phyloP scores from a whole-genome alignment of 2,888 invertebrate genomes.

The Drosophila recens region DNA sequence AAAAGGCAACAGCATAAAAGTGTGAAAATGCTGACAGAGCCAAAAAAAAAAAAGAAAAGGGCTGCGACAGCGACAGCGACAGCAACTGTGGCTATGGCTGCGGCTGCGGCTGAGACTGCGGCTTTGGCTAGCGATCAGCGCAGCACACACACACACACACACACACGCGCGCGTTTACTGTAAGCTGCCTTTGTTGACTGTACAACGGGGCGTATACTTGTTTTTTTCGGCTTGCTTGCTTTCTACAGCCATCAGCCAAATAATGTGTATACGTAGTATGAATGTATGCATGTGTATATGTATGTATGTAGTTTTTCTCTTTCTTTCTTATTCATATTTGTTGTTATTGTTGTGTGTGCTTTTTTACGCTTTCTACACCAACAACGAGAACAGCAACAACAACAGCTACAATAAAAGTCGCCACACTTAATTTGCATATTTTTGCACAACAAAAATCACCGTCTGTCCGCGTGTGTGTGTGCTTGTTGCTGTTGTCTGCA shows the following conservation, averaged over 20 bases:
- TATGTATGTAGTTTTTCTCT: conserved; percentile 24
- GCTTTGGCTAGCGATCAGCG: conserved; percentile 50
- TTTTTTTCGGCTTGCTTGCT: conserved; percentile 69
- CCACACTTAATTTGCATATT: conserved; percentile 79
- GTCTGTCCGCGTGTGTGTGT: conserved; percentile 25
- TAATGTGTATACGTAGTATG: conserved; percentile 69
- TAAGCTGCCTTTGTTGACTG: conserved; percentile 59
- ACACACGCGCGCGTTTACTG: background rate
- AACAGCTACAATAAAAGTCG: conserved; percentile 63
- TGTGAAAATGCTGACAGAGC: conserved; percentile 73
- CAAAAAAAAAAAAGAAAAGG: conserved; percentile 47
- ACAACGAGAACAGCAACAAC: conserved; percentile 25
- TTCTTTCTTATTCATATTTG: conserved; percentile 36
- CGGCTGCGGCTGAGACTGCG: conserved; percentile 19
- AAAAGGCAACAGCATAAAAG: conserved; percentile 74
- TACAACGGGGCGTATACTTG: conserved; percentile 81
- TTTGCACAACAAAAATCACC: conserved; percentile 64
- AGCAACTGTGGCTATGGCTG: conserved; percentile 8
- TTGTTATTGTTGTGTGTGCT: conserved; percentile 49
- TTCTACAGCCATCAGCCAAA: conserved; percentile 70
- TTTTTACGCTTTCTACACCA: conserved; percentile 73
- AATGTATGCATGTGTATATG: conserved; percentile 6
- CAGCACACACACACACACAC: conserved; percentile 26
- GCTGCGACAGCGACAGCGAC: conserved; percentile 38
- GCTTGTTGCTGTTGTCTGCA: conserved; percentile 53